These are phyloP conservation scores for Metalampra italica DNA, from an alignment of 2,888 invertebrate genomes.

Conservation along the genomic window DNA sequence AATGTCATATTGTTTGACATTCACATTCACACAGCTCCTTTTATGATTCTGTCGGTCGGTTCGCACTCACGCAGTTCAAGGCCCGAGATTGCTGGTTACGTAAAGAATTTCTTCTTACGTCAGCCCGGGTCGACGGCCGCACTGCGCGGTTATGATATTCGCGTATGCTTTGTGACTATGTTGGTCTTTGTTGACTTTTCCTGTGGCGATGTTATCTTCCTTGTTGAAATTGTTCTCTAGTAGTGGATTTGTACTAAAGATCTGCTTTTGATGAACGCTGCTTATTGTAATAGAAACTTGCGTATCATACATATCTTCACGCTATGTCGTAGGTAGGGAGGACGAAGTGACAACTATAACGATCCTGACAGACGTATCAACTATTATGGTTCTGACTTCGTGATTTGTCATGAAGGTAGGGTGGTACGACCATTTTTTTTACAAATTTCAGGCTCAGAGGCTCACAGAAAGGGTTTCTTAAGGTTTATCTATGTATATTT, in stretches of 20 bases:
- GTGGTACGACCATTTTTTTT: too few relatives aligned
- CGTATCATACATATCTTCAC: too few relatives aligned
- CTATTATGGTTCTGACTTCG: too few relatives aligned
- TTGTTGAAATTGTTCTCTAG: background rate
- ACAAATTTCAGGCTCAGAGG: too few relatives aligned
- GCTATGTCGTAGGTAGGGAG: too few relatives aligned
- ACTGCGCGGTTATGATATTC: slow-evolving; percentile 4
- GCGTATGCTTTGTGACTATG: background rate
- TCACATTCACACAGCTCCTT: background rate
- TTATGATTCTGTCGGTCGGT: background rate
- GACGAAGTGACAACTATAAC: too few relatives aligned
- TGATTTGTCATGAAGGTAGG: too few relatives aligned
- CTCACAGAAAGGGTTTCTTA: too few relatives aligned
- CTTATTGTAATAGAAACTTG: too few relatives aligned
- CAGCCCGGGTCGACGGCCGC: slow-evolving; percentile 16
- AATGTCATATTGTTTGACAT: background rate
- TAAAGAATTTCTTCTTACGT: slow-evolving; percentile 25
- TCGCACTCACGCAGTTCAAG: slow-evolving; percentile 19
- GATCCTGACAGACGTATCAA: too few relatives aligned
- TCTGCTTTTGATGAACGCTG: too few relatives aligned
- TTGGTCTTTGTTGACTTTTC: background rate
- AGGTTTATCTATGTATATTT: too few relatives aligned
- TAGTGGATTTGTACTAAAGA: background rate
- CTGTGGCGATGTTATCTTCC: background rate
- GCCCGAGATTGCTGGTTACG: slow-evolving; percentile 19